Evolutionary conservation across 2,797 vertebrate species (phyloP), one percentile per base, ranked within the genome.

Genomic region (Halcyon chelicuti): DNA sequence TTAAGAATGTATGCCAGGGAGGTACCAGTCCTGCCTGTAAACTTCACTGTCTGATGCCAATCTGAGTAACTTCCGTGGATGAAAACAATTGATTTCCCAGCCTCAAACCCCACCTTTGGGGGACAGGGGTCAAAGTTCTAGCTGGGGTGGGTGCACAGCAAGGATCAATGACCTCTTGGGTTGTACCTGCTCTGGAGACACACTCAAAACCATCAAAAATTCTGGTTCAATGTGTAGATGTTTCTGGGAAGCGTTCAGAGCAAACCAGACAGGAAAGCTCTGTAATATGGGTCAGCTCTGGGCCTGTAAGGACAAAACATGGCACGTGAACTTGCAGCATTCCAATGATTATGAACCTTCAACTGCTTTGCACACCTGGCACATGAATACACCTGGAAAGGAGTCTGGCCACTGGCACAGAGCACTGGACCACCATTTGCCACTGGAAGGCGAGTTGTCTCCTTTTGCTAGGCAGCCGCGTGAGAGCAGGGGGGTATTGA

Each of bases 311-410:
- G 63, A 49, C 40, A 68, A 37, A 87, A 20, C 2, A 0, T 12
- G 37, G 61, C 52, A 40, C 31, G 1, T 4, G 14, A 77, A 33
- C 65, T 23, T 66, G n/a, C 29, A 66, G 72, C 31, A 12, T 76
- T 90, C 46, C 14, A 5, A 0, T 14, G 21, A 20, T 44, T 70
- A 2, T 52, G 57, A 55, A 37, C 20, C 52, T 68, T 37, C n/a
- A 28, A 8, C 18, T 76, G 19, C 55, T 33, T 8, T 44, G 46
- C 33, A 26, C 28, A 16, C 5, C 65, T 46, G 65, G 72, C 51
- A 58, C 37, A 57, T 0, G 0, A 76, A 73, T 15, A 46, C 60
- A 15, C 68, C 5, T 2, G 72, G 60, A 62, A 58, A 76, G 54
- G 68, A 49, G 42, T 65, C 39, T 37, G 83, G 33, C 55, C 46